Evolutionary conservation across 2,113 vertebrate species (phyloP), one percentile per base, ranked within the genome.

Genomic region (Xiphophorus maculatus): DNA sequence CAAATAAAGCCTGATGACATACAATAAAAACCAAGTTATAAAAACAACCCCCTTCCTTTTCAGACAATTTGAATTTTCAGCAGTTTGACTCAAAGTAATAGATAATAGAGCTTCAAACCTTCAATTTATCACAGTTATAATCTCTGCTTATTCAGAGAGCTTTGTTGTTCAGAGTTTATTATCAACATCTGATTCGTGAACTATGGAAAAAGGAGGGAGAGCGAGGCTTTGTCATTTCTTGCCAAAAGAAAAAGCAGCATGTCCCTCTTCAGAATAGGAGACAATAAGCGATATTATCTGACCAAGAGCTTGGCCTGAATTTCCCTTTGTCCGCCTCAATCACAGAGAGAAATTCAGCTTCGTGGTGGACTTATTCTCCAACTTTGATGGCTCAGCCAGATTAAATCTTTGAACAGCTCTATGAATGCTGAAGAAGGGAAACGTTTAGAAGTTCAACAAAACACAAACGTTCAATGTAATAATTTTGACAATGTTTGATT

Each of bases 261-360:
- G 58, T 69, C 74, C 74, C 51, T 71, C 61, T 54, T 68, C 78
- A 73, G 73, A 79, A 73, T 77, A 73, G 69, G 80, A 77, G 77
- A 90, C 73, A 78, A 71, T 69, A 77, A 4, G 62, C 84, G 87
- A 91, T 88, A 32, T 60, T 64, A 88, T 91, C 89, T 14, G 71
- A 69, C 60, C 32, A 54, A 76, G 84, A 83, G 82, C 84, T 71
- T 87, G 88, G 81, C 74, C 82, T 60, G 79, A 72, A 85, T 85
- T 88, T 79, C 44, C 65, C 64, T 66, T 22, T 63, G 78, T 73
- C 48, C 27, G 71, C 72, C 42, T 60, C 69, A 78, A 66, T 83
- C 77, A 61, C 71, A 77, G 64, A 66, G 35, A 78, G 35, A 67
- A 81, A 84, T 83, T 75, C 71, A 62, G 67, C 40, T 71, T 4